Base-by-base conservation (phyloP, 2,888 invertebrate species). In the Chrysodeixis includens region DNA sequence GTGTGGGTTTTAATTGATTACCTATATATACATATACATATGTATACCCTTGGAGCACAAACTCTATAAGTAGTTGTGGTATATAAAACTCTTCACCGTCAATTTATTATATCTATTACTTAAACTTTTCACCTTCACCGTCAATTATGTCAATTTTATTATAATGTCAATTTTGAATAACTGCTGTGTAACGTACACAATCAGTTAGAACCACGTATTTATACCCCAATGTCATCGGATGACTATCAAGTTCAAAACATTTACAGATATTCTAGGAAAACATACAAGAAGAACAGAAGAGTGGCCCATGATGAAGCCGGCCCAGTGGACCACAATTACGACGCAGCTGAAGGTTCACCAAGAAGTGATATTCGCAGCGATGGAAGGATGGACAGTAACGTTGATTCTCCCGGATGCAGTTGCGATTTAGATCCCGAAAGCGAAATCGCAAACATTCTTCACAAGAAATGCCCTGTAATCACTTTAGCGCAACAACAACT, bases 381-480 rank as follows among this genome's bases (percentile, higher is more conserved):
- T 71, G 74, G 74, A 62, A 81, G 78, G 65, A 79, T 78, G 49
- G 79, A 83, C 26, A 75, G 62, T 55, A 30, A 84, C 49, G 26
- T 54, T 12, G 69, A 65, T 54, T 51, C 66, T 7, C 69, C 69
- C 9, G 62, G 86, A 1, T 93, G 93, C 71, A 92, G 89, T 68
- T 93, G 92, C 62, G 89, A 89, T 14, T 53, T 86, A 51, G 92
- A 92, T 44, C 78, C 88, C 2, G 92, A 94, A 18, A 85, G 82
- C 1, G 93, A 93, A 66, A 84, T 93, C 51, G 89, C 92, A 1
- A 89, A 86, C 71, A 92, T 95, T 64, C 82, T 93, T 7, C 93
- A 94, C 72, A 93, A 91, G 71, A 95, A 95, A 82, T 93, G 92
- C 60, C 92, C 93, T 6, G 92, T 93, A 0, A 93, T 94, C 18